Conservation (phyloP, 2,113 vertebrate genomes). For the Peucedramus taeniatus region DNA sequence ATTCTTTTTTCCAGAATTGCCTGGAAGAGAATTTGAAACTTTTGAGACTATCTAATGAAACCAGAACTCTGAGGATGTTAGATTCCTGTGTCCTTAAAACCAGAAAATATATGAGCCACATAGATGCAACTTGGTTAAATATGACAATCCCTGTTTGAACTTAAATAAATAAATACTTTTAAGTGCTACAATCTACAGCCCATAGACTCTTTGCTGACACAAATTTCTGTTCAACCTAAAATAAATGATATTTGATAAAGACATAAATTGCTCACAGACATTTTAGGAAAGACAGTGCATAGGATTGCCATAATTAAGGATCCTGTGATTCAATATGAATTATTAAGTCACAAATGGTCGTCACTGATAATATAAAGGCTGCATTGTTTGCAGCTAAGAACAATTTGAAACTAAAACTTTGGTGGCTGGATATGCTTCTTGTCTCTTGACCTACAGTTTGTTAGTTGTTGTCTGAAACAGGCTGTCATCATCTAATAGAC, state of each 20-base stretch:
- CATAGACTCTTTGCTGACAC: background rate
- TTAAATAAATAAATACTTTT: background rate
- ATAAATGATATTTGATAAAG: background rate
- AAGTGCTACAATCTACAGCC: background rate
- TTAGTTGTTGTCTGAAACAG: background rate
- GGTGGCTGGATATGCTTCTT: background rate
- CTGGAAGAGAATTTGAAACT: background rate
- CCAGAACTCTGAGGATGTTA: background rate
- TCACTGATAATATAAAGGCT: background rate
- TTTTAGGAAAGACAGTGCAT: background rate
- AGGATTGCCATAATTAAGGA: background rate
- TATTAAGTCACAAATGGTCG: background rate
- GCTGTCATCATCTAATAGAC: background rate
- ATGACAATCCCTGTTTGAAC: background rate
- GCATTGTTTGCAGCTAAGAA: background rate
- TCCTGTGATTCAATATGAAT: background rate
- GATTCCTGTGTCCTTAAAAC: background rate
- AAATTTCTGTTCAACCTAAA: background rate
- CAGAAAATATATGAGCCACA: background rate
- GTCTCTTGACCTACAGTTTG: background rate
- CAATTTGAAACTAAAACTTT: background rate
- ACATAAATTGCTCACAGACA: background rate
- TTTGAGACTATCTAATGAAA: background rate
- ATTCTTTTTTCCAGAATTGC: background rate
- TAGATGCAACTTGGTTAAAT: background rate